Percentiles rank a stretch among this genome's conserved stretches.
Conservation (phyloP, 2,797 vertebrate genomes). For the Etheostoma nigrum region DNA sequence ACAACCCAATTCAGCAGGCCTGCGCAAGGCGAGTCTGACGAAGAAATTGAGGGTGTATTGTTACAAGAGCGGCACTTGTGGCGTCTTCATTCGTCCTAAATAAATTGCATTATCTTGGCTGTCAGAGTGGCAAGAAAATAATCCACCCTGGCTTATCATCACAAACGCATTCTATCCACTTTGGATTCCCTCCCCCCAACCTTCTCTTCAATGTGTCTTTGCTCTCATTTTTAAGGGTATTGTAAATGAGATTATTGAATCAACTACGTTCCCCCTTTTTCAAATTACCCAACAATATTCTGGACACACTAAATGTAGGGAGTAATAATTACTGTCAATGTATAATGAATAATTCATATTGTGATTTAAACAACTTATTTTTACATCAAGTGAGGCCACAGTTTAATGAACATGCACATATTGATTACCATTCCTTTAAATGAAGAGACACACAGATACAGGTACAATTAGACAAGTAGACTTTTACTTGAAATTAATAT, state of each 20-base stretch:
- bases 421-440: constrained; percentile 1
- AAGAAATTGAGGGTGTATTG: constrained; percentile 56
- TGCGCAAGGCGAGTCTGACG: constrained; percentile 28
- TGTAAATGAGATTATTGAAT: constrained; percentile 53
- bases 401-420: not conserved
- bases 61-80: constrained; percentile 64
- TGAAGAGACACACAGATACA: not conserved
- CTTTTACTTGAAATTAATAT: not conserved
- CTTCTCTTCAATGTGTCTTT: constrained; percentile 40
- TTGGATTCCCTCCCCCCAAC: not conserved
- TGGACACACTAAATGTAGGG: not conserved
- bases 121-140: constrained; percentile 66
- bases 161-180: constrained; percentile 67
- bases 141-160: constrained; percentile 69
- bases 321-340: constrained; percentile 4
- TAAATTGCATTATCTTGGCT: constrained; percentile 72
- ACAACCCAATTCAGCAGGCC: constrained; percentile 34
- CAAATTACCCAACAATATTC: constrained; percentile 29
- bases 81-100: constrained; percentile 59
- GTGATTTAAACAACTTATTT: not conserved
- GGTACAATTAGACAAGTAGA: not conserved
- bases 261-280: not conserved
- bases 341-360: constrained; percentile 43
- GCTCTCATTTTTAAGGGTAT: constrained; percentile 43
- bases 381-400: not conserved